These are phyloP conservation scores for Parambassis ranga DNA, from an alignment of 2,797 vertebrate genomes.

Conservation along the genomic window DNA sequence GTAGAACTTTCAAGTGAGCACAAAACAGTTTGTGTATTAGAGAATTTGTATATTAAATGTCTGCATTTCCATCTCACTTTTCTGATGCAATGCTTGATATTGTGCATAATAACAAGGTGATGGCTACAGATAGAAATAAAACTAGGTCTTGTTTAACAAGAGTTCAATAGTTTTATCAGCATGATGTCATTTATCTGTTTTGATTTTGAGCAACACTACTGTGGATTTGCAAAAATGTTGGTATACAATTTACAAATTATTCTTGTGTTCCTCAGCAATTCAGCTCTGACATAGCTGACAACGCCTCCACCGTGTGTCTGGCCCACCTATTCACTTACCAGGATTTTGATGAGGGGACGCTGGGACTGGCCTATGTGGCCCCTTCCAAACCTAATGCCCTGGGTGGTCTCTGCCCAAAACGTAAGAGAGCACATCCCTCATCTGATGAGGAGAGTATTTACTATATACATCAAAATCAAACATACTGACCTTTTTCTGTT, in stretches of 20 bases:
- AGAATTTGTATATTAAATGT: no score
- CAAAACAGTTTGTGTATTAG: no score
- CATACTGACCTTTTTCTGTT: neutral
- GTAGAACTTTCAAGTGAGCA: no score
- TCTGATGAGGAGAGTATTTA: no score
- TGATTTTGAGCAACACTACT: neutral
- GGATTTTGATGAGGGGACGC: slow-evolving; percentile 96
- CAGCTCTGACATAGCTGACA: slow-evolving; percentile 92
- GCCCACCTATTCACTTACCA: slow-evolving; percentile 99
- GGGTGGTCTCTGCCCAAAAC: slow-evolving; percentile 93
- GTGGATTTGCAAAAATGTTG: neutral
- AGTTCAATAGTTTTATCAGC: no score
- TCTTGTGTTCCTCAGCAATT: slow-evolving; percentile 86
- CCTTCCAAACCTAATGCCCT: slow-evolving; percentile 90
- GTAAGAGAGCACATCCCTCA: slow-evolving; percentile 75
- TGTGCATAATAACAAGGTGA: no score
- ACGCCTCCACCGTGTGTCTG: slow-evolving; percentile 91
- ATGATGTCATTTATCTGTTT: no score
- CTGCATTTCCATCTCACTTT: no score
- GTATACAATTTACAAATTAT: neutral
- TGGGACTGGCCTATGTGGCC: slow-evolving; percentile 95
- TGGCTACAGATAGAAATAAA: no score
- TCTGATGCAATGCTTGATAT: no score
- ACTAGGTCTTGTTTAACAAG: no score
- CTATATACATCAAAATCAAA: no score